phyloP scores from a whole-genome alignment of 2,888 invertebrate species.

The Leptopilina myrica region DNA sequence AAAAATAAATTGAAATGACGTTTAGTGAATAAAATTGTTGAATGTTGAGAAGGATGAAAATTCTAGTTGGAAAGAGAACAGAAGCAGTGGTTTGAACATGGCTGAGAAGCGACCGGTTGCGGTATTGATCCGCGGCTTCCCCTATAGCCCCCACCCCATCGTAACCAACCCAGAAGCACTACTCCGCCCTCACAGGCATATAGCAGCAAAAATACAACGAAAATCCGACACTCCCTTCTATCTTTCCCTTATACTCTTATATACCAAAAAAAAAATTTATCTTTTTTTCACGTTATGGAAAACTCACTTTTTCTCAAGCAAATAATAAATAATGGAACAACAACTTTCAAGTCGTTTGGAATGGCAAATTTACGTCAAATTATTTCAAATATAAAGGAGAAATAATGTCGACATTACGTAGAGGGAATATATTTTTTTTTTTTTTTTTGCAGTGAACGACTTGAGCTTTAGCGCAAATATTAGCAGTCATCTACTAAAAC shows the following conservation, averaged over 20 bases:
- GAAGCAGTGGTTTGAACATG: conserved; percentile 63
- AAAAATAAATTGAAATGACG: too few species aligned
- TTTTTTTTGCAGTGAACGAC: not conserved
- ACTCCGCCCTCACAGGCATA: conserved; percentile 60
- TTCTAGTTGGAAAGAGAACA: conserved; percentile 51
- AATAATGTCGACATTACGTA: not conserved
- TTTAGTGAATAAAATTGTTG: too few species aligned
- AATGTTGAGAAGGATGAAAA: not conserved
- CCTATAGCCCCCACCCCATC: conserved; percentile 63
- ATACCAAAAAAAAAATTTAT: not conserved
- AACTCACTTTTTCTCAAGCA: not conserved
- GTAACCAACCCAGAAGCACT: conserved; percentile 69
- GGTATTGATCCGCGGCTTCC: conserved; percentile 75
- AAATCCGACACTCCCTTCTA: conserved; percentile 55
- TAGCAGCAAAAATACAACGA: conserved; percentile 65
- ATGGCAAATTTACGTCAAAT: not conserved
- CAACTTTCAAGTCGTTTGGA: not conserved
- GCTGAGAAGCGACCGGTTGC: conserved; percentile 70
- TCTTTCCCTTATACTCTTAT: not conserved
- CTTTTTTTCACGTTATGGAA: not conserved
- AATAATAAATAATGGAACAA: not conserved
- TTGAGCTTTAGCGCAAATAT: too few species aligned
- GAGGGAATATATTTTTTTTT: not conserved
- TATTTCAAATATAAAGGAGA: not conserved
- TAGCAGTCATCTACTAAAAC: too few species aligned